These are phyloP conservation scores for Brachionichthys hirsutus DNA, from an alignment of 2,113 vertebrate species.

Conservation along the genomic window DNA sequence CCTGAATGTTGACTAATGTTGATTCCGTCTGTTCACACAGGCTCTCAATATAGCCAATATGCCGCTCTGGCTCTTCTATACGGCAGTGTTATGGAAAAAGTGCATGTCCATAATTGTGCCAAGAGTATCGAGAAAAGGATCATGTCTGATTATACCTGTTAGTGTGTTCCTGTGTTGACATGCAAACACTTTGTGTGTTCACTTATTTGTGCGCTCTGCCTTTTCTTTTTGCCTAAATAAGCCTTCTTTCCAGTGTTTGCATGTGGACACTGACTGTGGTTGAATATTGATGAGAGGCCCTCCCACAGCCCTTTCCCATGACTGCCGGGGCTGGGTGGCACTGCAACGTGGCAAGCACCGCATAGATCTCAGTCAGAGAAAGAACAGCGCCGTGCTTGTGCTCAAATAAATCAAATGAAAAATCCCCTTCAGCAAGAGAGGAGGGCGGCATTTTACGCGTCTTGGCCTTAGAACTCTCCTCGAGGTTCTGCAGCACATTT, in stretches of 20 bases:
- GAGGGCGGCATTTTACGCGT: background rate
- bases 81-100: constrained; percentile 15
- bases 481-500: constrained; percentile 9
- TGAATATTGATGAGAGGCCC: constrained; percentile 76
- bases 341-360: constrained; percentile 51
- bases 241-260: constrained; percentile 31
- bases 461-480: background rate
- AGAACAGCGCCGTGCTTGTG: constrained; percentile 53
- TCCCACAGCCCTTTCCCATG: constrained; percentile 51
- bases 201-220: constrained; percentile 5
- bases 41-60: constrained; percentile 46
- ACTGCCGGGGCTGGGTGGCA: constrained; percentile 60
- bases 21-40: constrained; percentile 49
- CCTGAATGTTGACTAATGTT: no score
- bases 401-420: constrained; percentile 26
- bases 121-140: no score
- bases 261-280: constrained; percentile 35
- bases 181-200: constrained; percentile 2
- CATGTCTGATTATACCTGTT: no score
- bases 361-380: constrained; percentile 46
- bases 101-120: constrained; percentile 41
- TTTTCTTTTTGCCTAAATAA: constrained; percentile 34
- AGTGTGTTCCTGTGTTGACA: constrained; percentile 8
- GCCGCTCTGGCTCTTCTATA: constrained; percentile 30
- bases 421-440: constrained; percentile 11